Evolutionary conservation across 2,888 invertebrate genomes (phyloP), one percentile per base, ranked within the genome.

Genomic region (Neoaliturus tenellus): DNA sequence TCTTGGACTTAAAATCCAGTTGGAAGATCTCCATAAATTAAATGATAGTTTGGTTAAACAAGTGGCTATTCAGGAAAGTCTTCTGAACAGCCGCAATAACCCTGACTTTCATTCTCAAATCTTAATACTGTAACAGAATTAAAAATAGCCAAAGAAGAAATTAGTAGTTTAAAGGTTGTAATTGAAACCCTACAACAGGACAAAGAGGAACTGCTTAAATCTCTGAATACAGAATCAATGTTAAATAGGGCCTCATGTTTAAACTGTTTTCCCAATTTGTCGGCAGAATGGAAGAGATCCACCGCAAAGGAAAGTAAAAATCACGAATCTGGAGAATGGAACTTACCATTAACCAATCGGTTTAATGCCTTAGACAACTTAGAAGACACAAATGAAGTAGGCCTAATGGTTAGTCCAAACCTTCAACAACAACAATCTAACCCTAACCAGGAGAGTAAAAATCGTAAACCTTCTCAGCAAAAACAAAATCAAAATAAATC

Each of bases 101-200:
- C 51, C 51, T 4, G 51, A 51, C 51, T 51, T 51, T 51, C 51
- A 51, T 12, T 12, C 51, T 51, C 51, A 17, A 12, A 51, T 51
- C 17, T 51, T 51, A 51, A 51, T n/a, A 51, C 51, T 12, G 51
- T n/a, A n/a, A n/a, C n/a, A n/a, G 51, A 12, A 51, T n/a, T 51
- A 4, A 51, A 51, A n/a, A n/a, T n/a, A n/a, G 51, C 51, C 51
- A 51, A 51, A 51, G 51, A 51, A 51, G 51, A 51, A 51, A 51
- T 51, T n/a, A 51, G 51, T 51, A 51, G 51, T 51, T 51, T 51
- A n/a, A 51, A 51, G 17, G 51, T 51, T 8, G 51, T 51, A n/a
- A 51, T 51, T 51, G 51, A 51, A 4, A 51, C 51, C 4, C 51
- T 51, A 51, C 51, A 51, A 51, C 10, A n/a, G 14, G 51, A 51